A percentile compares a stretch with the other conserved stretches of the same genome.
These are phyloP conservation scores for Drosophila triauraria DNA, from an alignment of 1,140 invertebrate species.

Conservation along the genomic window DNA sequence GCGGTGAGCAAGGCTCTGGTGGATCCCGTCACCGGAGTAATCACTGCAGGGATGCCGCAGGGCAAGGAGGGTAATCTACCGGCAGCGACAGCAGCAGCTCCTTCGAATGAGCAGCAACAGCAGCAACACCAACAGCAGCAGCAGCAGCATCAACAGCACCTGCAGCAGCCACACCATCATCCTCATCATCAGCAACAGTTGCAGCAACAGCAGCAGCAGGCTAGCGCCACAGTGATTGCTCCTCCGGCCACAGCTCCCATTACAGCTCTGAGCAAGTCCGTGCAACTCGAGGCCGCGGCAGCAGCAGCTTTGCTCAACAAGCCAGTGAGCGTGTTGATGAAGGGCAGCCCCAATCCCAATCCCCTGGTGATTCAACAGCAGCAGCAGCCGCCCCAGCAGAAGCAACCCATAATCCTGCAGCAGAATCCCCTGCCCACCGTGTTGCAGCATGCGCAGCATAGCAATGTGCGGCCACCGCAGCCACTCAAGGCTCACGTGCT, in stretches of 20 bases:
- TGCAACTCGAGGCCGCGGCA: slow-evolving; percentile 56
- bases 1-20: slow-evolving; percentile 86
- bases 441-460: slow-evolving; percentile 72
- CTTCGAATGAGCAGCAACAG: slow-evolving; percentile 57
- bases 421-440: slow-evolving; percentile 60
- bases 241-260: slow-evolving; percentile 55
- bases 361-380: slow-evolving; percentile 60
- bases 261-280: slow-evolving; percentile 59
- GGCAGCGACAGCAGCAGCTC: slow-evolving; percentile 69
- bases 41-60: slow-evolving; percentile 89
- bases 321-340: slow-evolving; percentile 75
- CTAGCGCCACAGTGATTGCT: slow-evolving; percentile 58
- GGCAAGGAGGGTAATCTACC: slow-evolving; percentile 88
- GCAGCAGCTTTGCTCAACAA: slow-evolving; percentile 65
- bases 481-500: slow-evolving; percentile 79
- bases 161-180: slow-evolving; percentile 42
- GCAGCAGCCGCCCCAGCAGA: slow-evolving; percentile 30
- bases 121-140: slow-evolving; percentile 21
- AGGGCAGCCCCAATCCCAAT: slow-evolving; percentile 53
- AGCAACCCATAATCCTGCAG: slow-evolving; percentile 73
- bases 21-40: slow-evolving; percentile 91
- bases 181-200: slow-evolving; percentile 27
- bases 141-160: slow-evolving; percentile 31
- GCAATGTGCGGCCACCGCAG: slow-evolving; percentile 67
- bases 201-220: slow-evolving; percentile 33